Evolutionary conservation across 2,797 vertebrate genomes (phyloP).

Genomic region (Etheostoma nigrum): DNA sequence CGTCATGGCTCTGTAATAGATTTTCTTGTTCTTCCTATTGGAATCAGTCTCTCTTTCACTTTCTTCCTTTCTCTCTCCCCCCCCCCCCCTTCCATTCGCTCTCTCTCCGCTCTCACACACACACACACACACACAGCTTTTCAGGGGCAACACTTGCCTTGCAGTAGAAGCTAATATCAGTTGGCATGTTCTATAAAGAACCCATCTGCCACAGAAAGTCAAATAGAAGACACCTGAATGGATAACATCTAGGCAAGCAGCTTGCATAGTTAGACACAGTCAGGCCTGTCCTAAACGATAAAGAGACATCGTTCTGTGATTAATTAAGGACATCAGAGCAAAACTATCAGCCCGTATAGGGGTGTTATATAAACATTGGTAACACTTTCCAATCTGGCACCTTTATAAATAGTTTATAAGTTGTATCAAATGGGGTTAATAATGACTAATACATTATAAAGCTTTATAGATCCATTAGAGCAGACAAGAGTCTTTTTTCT

Average conservation of each 20-base stretch:
- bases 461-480: neutral
- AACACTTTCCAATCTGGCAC: neutral
- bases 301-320: slow-evolving; percentile 30
- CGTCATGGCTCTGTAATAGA: slow-evolving; percentile 93
- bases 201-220: slow-evolving; percentile 93
- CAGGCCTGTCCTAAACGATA: slow-evolving; percentile 50
- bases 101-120: neutral
- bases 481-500: neutral
- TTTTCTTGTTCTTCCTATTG: slow-evolving; percentile 89
- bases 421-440: neutral
- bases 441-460: neutral
- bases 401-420: neutral
- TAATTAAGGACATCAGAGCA: slow-evolving; percentile 31
- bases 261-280: slow-evolving; percentile 62
- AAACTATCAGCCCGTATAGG: neutral
- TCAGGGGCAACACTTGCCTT: slow-evolving; percentile 89
- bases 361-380: neutral
- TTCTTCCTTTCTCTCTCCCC: neutral
- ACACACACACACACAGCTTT: slow-evolving; percentile 53
- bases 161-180: slow-evolving; percentile 91
- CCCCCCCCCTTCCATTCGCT: neutral
- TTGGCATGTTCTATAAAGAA: slow-evolving; percentile 88
- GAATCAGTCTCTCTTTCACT: slow-evolving; percentile 37
- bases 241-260: slow-evolving; percentile 53
- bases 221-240: slow-evolving; percentile 85